phyloP scores from a whole-genome alignment of 2,888 invertebrate genomes.

The Hirtodrosophila histrioides region DNA sequence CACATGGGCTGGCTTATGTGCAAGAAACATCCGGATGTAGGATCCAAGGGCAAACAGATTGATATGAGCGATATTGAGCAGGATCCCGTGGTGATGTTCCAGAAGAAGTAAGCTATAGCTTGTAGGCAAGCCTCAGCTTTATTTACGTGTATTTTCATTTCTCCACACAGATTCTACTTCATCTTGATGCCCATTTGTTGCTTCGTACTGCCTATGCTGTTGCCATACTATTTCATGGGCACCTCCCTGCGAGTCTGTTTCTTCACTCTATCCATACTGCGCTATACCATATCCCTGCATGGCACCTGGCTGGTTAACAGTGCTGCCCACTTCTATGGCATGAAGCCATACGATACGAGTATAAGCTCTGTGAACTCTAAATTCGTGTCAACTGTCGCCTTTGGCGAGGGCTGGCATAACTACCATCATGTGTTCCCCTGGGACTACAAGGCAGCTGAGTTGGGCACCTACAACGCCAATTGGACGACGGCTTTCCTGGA shows the following conservation, averaged over 20 bases:
- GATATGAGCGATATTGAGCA: conserved; percentile 94
- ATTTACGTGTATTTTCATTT: neutral
- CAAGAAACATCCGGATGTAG: conserved; percentile 95
- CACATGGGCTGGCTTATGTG: conserved; percentile 97
- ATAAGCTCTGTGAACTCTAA: conserved; percentile 90
- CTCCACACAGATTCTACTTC: conserved; percentile 86
- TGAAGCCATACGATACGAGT: conserved; percentile 92
- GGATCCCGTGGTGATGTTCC: conserved; percentile 94
- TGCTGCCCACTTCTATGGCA: conserved; percentile 96
- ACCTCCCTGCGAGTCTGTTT: conserved; percentile 90
- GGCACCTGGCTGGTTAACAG: conserved; percentile 97
- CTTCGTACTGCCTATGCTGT: conserved; percentile 91
- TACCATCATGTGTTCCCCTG: conserved; percentile 95
- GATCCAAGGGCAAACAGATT: conserved; percentile 91
- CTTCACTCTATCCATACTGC: conserved; percentile 90
- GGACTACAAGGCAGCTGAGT: conserved; percentile 91
- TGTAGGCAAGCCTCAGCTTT: neutral
- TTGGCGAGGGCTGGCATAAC: conserved; percentile 94
- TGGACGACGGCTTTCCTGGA: conserved; percentile 88
- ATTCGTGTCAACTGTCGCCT: conserved; percentile 88
- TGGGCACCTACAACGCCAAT: conserved; percentile 88
- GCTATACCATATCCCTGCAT: conserved; percentile 92
- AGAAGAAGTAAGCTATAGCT: conserved; percentile 89
- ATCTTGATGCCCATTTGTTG: conserved; percentile 90
- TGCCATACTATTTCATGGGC: conserved; percentile 91